Evolutionary conservation across 1,140 invertebrate species (phyloP).

Genomic region (Penaeus indicus): DNA sequence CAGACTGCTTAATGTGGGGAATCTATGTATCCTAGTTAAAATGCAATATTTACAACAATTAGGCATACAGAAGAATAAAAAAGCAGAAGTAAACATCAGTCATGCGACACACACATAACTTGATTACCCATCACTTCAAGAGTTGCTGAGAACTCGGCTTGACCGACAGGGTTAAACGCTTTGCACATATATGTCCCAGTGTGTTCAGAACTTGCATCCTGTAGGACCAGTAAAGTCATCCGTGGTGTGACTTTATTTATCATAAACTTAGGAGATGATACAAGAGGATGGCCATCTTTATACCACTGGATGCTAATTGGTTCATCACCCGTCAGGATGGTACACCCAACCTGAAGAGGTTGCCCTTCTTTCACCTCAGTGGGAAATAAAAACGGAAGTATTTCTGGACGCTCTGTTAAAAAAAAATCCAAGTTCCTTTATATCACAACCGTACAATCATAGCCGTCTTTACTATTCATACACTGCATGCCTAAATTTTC

Average conservation of each 20-base stretch:
- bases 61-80: neutral
- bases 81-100: conserved; percentile 2
- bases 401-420: too few relatives aligned
- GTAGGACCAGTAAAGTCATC: conserved; percentile 60
- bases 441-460: too few relatives aligned
- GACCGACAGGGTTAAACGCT: conserved; percentile 68
- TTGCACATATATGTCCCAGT: conserved; percentile 68
- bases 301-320: conserved; percentile 65
- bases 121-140: conserved; percentile 67
- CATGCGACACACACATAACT: neutral
- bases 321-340: conserved; percentile 38
- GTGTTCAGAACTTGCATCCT: conserved; percentile 66
- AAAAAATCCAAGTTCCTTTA: too few relatives aligned
- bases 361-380: neutral
- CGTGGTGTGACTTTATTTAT: conserved; percentile 56
- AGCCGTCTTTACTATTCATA: too few relatives aligned
- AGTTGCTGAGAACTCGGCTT: conserved; percentile 66
- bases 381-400: too few relatives aligned
- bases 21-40: too few relatives aligned
- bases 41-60: neutral
- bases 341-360: conserved; percentile 11
- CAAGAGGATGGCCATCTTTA: conserved; percentile 43
- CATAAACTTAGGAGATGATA: conserved; percentile 53
- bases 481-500: too few relatives aligned
- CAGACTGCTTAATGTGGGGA: too few relatives aligned